Conservation (phyloP, 2,113 vertebrate genomes). For the Coptodon bakossiorum region DNA sequence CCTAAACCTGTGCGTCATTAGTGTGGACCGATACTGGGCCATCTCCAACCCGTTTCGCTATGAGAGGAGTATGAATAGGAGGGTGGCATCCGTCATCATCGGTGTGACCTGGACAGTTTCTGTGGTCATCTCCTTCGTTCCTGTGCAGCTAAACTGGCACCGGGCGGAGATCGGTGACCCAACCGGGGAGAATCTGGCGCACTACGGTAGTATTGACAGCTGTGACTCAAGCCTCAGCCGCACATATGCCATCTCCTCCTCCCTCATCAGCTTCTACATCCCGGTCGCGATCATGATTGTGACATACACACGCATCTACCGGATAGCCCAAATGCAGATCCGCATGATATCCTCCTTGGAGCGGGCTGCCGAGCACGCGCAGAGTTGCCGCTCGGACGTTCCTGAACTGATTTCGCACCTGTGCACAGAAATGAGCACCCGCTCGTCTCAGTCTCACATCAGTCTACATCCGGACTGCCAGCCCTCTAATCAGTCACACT, state of each 20-base stretch:
- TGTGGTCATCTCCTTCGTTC: constrained; percentile 55
- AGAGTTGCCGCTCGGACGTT: constrained; percentile 26
- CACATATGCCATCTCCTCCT: constrained; percentile 61
- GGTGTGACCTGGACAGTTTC: constrained; percentile 58
- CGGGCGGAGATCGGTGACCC: constrained; percentile 14
- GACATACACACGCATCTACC: constrained; percentile 61
- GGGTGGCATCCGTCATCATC: constrained; percentile 50
- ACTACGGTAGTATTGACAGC: background rate
- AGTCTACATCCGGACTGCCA: background rate
- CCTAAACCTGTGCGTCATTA: constrained; percentile 60
- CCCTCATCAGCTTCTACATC: constrained; percentile 61
- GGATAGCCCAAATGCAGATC: constrained; percentile 59
- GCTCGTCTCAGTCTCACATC: background rate
- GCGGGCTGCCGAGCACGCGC: constrained; percentile 55
- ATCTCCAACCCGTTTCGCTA: constrained; percentile 60
- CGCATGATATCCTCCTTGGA: constrained; percentile 54
- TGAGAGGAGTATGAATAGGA: constrained; percentile 54
- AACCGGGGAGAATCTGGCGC: background rate
- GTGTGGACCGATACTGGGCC: constrained; percentile 61
- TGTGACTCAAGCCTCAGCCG: constrained; percentile 60
- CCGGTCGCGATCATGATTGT: constrained; percentile 56
- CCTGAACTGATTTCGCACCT: constrained; percentile 6
- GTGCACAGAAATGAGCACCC: constrained; percentile 6
- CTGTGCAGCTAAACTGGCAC: constrained; percentile 62
- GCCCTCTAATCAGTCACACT: background rate